Conservation (phyloP, 2,797 vertebrate genomes). For the Chaenodraco wilsoni region DNA sequence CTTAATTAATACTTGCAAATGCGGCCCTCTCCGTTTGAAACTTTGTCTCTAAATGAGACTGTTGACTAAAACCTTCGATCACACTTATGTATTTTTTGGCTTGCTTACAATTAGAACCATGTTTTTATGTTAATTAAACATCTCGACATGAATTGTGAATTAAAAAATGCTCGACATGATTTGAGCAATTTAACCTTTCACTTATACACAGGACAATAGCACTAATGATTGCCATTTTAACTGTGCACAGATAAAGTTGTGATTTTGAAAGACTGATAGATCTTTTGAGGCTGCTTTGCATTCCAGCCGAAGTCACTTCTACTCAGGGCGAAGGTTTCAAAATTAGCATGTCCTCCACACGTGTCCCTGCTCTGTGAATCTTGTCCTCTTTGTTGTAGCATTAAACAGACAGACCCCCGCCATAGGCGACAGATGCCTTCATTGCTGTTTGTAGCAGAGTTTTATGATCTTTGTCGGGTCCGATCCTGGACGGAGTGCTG, state of each 20-base stretch:
- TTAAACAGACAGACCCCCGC: neutral
- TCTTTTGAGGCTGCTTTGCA: conserved; percentile 1
- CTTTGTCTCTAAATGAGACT: neutral
- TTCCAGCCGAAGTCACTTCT: neutral
- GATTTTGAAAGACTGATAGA: too few species aligned
- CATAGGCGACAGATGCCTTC: neutral
- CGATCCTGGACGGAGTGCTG: conserved; percentile 24
- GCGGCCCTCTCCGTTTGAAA: neutral
- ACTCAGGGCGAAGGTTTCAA: neutral
- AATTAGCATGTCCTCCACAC: conserved; percentile 19
- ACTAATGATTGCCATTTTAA: too few species aligned
- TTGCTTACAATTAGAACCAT: neutral
- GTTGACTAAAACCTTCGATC: neutral
- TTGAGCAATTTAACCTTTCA: too few species aligned
- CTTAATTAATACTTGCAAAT: conserved; percentile 36
- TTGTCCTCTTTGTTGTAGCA: conserved; percentile 22
- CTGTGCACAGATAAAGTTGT: too few species aligned
- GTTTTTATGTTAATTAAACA: neutral
- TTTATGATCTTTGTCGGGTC: conserved; percentile 28
- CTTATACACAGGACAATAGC: too few species aligned
- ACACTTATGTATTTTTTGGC: neutral
- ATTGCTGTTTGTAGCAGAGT: conserved; percentile 9
- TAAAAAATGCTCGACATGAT: neutral
- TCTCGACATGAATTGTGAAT: neutral
- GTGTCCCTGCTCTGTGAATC: conserved; percentile 7